Base-by-base conservation (phyloP, 2,797 vertebrate species). In the Oceanodroma leucorhoa region DNA sequence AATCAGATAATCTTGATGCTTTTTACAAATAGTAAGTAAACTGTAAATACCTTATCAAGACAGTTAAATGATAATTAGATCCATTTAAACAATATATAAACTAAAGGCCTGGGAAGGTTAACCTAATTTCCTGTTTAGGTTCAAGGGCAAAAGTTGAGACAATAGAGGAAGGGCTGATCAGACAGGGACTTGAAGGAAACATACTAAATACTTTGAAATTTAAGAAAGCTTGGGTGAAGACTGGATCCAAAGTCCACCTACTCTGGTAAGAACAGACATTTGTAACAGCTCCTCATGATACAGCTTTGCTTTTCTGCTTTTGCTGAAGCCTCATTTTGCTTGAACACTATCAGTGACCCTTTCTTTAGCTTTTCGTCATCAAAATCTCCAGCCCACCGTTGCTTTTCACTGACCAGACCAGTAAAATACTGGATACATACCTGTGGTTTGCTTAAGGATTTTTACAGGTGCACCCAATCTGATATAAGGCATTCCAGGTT, bases 1-100 rank as follows among this genome's bases (percentile, higher is more conserved):
- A 40, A 86, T 22, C 61, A 69, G 51, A 94, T 67, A 73, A 55
- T 66, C 64, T 76, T 38, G 23, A 79, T 60, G 86, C 6, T 70
- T 41, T 85, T 95, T 83, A 62, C 46, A 91, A 90, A 89, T 86
- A 61, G 16, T 17, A 88, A 93, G 54, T 38, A 93, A 93, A 83
- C 50, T 65, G 22, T 67, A 91, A 93, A 75, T 48, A 78, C 38
- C 61, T 75, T 83, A 58, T 77, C 50, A 83, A 61, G 61, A 51
- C 22, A 87, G 13, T 55, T 62, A 70, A 87, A 62, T 54, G 62
- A 71, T 43, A 78, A 78, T 67, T 78, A 71, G 34, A 67, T 80
- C 32, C 5, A 53, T 75, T 87, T 78, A 53, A 91, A 53, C 15
- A 80, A 51, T 32, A 8, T 29, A 50, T 41, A 41, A 69, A 82